Percentiles rank a stretch among this genome's conserved stretches.
phyloP scores from a whole-genome alignment of 1,140 invertebrate species.

The Oryctes rhinoceros region DNA sequence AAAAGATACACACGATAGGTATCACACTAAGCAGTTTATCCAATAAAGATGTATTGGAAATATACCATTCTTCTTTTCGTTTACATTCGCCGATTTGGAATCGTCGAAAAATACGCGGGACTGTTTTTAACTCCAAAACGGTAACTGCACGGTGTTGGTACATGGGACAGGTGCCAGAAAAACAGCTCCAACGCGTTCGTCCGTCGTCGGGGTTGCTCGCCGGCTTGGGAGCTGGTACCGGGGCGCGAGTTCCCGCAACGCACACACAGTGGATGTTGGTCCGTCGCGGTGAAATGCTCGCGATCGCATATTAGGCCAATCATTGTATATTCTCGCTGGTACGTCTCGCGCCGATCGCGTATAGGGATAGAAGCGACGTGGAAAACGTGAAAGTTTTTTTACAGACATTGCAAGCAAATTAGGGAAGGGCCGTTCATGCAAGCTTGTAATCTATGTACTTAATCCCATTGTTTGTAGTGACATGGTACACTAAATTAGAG shows the following conservation, averaged over 20 bases:
- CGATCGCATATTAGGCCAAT: background rate
- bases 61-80: too few species aligned
- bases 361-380: too few species aligned
- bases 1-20: too few species aligned
- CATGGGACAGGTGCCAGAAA: conserved; percentile 29
- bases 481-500: background rate
- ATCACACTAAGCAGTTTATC: too few species aligned
- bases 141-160: background rate
- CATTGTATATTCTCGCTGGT: background rate
- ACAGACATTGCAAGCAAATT: too few species aligned
- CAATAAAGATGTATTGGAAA: too few species aligned
- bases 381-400: too few species aligned
- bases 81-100: too few species aligned
- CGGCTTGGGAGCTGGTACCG: conserved; percentile 5
- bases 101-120: background rate
- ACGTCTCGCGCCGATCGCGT: background rate
- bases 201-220: conserved; percentile 12
- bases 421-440: too few species aligned
- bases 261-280: conserved; percentile 25
- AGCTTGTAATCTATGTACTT: too few species aligned
- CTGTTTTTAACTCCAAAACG: background rate
- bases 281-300: conserved; percentile 4
- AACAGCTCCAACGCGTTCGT: conserved; percentile 25
- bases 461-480: too few species aligned
- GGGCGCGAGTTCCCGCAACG: conserved; percentile 11